A percentile compares a stretch with the other conserved stretches of the same genome.
Evolutionary conservation across 2,888 invertebrate species (phyloP).

Genomic region (Ecdyonurus torrentis): DNA sequence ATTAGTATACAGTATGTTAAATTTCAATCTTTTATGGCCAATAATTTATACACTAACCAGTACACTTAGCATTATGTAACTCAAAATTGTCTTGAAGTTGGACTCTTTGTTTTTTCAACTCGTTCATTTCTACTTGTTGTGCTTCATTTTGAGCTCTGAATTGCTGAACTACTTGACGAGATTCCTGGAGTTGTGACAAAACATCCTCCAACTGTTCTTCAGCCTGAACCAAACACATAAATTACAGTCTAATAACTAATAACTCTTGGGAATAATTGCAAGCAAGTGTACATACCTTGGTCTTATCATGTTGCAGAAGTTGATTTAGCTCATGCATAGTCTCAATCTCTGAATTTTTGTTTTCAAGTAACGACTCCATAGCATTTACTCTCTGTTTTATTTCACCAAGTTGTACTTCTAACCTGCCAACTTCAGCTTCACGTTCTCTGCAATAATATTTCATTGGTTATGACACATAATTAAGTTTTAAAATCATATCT

Average conservation of each 20-base stretch:
- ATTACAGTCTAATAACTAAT: neutral
- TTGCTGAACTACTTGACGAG: neutral
- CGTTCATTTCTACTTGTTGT: neutral
- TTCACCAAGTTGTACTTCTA: neutral
- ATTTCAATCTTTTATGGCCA: no score
- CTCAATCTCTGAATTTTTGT: neutral
- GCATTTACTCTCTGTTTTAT: neutral
- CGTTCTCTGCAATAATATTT: neutral
- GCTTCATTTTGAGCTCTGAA: neutral
- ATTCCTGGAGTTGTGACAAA: neutral
- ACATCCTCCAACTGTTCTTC: neutral
- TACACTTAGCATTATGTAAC: neutral
- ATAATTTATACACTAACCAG: neutral
- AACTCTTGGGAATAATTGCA: neutral
- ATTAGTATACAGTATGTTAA: no score
- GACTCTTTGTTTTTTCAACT: neutral
- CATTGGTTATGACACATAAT: no score
- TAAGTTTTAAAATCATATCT: no score
- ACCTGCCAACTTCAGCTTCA: neutral
- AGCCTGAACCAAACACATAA: neutral
- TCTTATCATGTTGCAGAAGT: neutral
- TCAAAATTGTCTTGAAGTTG: neutral
- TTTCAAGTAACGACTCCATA: neutral
- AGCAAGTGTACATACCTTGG: neutral
- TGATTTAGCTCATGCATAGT: neutral